phyloP scores from a whole-genome alignment of 2,888 invertebrate species.

The Acanthosepion pharaonis region DNA sequence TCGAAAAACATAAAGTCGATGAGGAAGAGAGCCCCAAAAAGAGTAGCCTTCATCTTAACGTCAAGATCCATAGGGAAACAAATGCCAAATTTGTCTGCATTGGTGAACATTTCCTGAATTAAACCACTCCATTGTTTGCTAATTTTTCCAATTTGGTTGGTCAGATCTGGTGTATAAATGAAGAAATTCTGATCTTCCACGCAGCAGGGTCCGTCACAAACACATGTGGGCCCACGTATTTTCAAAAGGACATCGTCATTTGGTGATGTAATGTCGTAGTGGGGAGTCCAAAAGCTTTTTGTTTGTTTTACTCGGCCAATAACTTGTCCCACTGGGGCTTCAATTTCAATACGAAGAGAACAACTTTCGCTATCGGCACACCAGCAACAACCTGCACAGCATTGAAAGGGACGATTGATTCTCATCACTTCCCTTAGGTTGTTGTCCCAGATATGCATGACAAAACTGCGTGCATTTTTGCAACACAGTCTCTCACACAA shows the following conservation, averaged over 20 bases:
- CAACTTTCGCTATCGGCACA: conserved; percentile 64
- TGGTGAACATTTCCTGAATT: conserved; percentile 63
- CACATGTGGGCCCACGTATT: conserved; percentile 69
- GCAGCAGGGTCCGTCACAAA: conserved; percentile 70
- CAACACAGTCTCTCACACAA: conserved; percentile 73
- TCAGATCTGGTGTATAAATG: conserved; percentile 67
- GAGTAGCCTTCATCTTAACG: conserved; percentile 85
- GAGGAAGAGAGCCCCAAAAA: conserved; percentile 87
- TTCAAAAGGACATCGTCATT: conserved; percentile 60
- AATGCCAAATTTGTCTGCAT: conserved; percentile 69
- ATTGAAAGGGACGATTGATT: conserved; percentile 69
- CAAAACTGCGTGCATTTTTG: conserved; percentile 72
- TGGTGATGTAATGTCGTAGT: conserved; percentile 65
- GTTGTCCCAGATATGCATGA: conserved; percentile 75
- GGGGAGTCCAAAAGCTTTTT: conserved; percentile 62
- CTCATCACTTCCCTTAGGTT: conserved; percentile 71
- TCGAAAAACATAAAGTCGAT: conserved; percentile 75
- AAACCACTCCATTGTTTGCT: conserved; percentile 69
- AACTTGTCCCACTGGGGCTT: conserved; percentile 70
- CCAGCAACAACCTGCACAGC: conserved; percentile 70
- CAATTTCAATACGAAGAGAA: conserved; percentile 66
- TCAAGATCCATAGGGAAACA: conserved; percentile 88
- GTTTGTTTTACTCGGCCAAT: conserved; percentile 72
- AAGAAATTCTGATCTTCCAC: conserved; percentile 68
- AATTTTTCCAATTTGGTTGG: conserved; percentile 64